phyloP scores from a whole-genome alignment of 2,113 vertebrate genomes.

The Bubalus kerabau region DNA sequence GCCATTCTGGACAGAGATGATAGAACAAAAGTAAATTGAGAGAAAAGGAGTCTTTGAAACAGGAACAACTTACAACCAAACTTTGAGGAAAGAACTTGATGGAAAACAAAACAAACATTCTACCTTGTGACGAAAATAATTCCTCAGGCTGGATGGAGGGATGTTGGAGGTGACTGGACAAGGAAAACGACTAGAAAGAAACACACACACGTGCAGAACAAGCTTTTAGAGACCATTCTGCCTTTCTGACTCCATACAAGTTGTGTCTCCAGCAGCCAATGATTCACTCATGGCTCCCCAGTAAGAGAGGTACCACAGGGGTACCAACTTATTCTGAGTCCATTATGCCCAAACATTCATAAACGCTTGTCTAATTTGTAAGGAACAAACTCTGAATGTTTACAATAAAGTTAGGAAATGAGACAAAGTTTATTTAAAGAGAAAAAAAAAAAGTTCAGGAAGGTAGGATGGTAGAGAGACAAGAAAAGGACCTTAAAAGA shows the following conservation, averaged over 20 bases:
- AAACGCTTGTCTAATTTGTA: neutral
- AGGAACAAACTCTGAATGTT: neutral
- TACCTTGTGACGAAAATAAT: neutral
- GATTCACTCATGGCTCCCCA: neutral
- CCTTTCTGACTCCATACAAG: neutral
- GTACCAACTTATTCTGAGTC: neutral
- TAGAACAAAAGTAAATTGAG: neutral
- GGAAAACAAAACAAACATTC: neutral
- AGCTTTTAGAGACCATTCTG: neutral
- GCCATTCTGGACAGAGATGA: neutral
- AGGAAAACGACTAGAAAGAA: neutral
- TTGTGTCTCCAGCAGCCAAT: neutral
- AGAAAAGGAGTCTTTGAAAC: neutral
- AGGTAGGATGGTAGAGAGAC: neutral
- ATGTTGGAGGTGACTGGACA: neutral
- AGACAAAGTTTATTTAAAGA: neutral
- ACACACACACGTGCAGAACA: neutral
- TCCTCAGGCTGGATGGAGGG: neutral
- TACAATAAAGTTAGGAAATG: neutral
- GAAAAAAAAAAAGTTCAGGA: neutral
- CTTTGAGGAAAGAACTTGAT: neutral
- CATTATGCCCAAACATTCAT: neutral
- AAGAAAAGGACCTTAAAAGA: neutral
- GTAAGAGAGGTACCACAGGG: accelerated
- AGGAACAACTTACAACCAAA: neutral